Base-by-base conservation (phyloP, 2,113 vertebrate genomes). In the Raja brachyura region DNA sequence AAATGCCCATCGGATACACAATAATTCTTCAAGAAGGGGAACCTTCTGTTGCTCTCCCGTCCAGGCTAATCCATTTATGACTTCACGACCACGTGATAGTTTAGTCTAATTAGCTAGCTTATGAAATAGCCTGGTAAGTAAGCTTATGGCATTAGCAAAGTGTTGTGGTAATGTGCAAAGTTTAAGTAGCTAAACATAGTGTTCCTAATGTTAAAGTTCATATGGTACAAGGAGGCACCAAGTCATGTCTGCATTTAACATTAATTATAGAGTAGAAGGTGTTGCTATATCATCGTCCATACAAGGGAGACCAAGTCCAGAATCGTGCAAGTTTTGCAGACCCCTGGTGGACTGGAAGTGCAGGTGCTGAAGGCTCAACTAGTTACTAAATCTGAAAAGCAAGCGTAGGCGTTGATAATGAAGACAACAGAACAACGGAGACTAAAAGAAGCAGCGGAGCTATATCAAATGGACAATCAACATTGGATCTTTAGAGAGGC, bases 191-290 rank as follows among this genome's bases (percentile, higher is more conserved):
- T 63, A 63, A 88, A 88, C 28, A n/a, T 63, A 63, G 83, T 18
- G 1, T 63, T 86, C 83, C 28, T 63, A 16, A 86, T 31, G 83
- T 86, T 88, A 88, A 88, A 14, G 28, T 63, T 88, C 63, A 18
- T 31, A 88, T 63, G 59, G 83, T 88, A n/a, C 56, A n/a, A 88
- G 83, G 59, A 88, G 14, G 28, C 83, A 88, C 59, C 59, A n/a
- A 88, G 28, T 63, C 59, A 88, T 14, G 28, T 88, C 14, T 88
- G 83, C 83, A 18, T 88, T 88, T 63, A 88, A 88, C 59, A 88
- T 88, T 63, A 88, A 88, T 88, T 88, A 31, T 88, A 63, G 83
- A 88, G 83, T 88, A 88, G 83, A 88, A 88, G n/a, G 83, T 88
- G 83, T 88, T 88, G 83, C 14, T 63, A 88, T 66, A 25, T 88